Conservation (phyloP, 2,888 invertebrate genomes). For the Orchestes rusci region DNA sequence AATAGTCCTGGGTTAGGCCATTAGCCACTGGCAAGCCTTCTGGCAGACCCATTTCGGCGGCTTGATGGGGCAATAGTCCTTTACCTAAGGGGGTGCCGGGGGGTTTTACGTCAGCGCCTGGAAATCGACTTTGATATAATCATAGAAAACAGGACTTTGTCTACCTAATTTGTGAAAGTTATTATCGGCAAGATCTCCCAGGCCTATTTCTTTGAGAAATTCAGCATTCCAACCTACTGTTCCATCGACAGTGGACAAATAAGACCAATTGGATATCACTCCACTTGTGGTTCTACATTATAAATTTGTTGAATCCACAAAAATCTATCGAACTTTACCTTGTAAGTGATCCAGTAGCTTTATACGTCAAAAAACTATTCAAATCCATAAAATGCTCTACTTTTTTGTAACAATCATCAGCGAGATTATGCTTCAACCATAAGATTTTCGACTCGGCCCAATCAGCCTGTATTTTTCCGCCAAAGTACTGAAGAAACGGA, state of each 20-base stretch:
- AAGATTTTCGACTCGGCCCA: constrained; percentile 91
- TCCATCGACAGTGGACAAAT: constrained; percentile 55
- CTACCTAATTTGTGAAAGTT: constrained; percentile 62
- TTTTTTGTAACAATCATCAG: constrained; percentile 56
- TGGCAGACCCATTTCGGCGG: constrained; percentile 60
- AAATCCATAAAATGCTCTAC: constrained; percentile 78
- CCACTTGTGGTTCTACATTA: too few relatives aligned
- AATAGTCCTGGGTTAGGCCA: constrained; percentile 93
- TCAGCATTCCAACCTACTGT: constrained; percentile 60
- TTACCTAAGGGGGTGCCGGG: constrained; percentile 51
- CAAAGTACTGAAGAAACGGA: constrained; percentile 72
- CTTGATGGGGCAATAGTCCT: constrained; percentile 57
- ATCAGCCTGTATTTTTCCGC: constrained; percentile 85
- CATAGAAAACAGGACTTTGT: constrained; percentile 23
- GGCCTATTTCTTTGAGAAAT: constrained; percentile 64
- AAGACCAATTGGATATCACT: constrained; percentile 90
- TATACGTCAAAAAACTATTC: constrained; percentile 90
- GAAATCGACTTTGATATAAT: too few relatives aligned
- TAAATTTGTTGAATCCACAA: too few relatives aligned
- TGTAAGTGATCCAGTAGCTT: constrained; percentile 68
- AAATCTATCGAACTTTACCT: too few relatives aligned
- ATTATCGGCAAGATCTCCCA: constrained; percentile 61
- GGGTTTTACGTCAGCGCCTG: constrained; percentile 8
- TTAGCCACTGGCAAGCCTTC: constrained; percentile 75
- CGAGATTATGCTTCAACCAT: constrained; percentile 76